phyloP scores from a whole-genome alignment of 2,888 invertebrate species.

The Cybosia mesomella region DNA sequence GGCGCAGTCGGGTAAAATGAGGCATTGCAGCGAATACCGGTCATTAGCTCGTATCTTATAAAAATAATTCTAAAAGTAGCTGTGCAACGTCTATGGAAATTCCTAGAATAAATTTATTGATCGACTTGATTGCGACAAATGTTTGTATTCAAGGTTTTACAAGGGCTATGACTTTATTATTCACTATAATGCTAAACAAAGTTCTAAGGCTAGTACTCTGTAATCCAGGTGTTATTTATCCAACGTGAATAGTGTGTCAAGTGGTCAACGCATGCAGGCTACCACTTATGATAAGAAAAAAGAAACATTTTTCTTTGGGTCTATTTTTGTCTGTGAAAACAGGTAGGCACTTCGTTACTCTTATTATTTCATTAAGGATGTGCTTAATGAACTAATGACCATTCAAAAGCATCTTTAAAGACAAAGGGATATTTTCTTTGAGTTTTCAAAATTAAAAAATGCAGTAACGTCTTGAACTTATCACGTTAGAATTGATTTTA shows the following conservation, averaged over 20 bases:
- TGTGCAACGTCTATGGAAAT: constrained; percentile 4
- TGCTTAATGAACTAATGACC: not conserved
- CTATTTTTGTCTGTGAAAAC: not conserved
- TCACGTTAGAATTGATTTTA: no score
- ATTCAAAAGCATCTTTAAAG: not conserved
- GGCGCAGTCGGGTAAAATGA: no score
- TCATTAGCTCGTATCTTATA: not conserved
- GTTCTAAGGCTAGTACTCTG: constrained; percentile 31
- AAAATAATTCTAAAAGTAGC: not conserved
- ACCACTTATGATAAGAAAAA: not conserved
- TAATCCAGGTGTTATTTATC: constrained; percentile 27
- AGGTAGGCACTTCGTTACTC: not conserved
- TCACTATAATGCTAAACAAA: constrained; percentile 20
- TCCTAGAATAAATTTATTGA: constrained; percentile 18
- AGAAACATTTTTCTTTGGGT: not conserved
- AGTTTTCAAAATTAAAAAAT: not conserved
- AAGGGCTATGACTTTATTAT: constrained; percentile 26
- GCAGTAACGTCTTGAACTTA: not conserved
- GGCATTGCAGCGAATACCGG: not conserved
- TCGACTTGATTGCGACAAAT: constrained; percentile 22
- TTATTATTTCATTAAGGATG: not conserved
- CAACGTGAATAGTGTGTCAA: constrained; percentile 21
- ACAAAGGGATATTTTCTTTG: constrained; percentile 2
- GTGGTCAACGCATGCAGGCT: constrained; percentile 11
- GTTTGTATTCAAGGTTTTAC: constrained; percentile 24